These are phyloP conservation scores for Drosophila antonietae DNA, from an alignment of 2,888 invertebrate genomes.

Conservation along the genomic window DNA sequence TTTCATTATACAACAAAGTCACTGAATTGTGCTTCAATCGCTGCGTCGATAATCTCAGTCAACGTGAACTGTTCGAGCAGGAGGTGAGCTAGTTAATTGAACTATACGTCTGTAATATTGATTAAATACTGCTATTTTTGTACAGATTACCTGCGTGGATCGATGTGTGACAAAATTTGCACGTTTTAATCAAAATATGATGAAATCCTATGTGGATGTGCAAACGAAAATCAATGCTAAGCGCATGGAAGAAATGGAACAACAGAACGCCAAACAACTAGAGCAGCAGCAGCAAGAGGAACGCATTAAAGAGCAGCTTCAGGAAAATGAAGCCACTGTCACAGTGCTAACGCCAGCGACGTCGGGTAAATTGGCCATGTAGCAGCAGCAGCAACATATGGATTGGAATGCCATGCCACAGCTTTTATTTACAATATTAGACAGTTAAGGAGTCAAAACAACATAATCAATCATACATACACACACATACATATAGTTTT, in stretches of 20 bases:
- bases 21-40: slow-evolving; percentile 83
- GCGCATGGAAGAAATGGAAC: slow-evolving; percentile 81
- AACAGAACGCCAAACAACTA: slow-evolving; percentile 62
- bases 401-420: slow-evolving; percentile 52
- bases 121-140: background rate
- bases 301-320: slow-evolving; percentile 35
- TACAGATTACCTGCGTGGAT: slow-evolving; percentile 80
- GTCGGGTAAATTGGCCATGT: slow-evolving; percentile 46
- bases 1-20: slow-evolving; percentile 84
- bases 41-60: slow-evolving; percentile 83
- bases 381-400: slow-evolving; percentile 47
- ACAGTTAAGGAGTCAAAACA: slow-evolving; percentile 56
- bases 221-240: slow-evolving; percentile 82
- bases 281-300: slow-evolving; percentile 56
- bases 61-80: slow-evolving; percentile 69
- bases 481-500: slow-evolving; percentile 1
- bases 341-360: slow-evolving; percentile 46
- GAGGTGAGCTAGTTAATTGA: slow-evolving; percentile 66
- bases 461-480: background rate
- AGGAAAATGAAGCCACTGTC: slow-evolving; percentile 28
- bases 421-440: slow-evolving; percentile 53
- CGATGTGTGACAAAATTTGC: slow-evolving; percentile 84
- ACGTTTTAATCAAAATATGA: slow-evolving; percentile 83
- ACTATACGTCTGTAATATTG: background rate
- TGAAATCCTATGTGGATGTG: slow-evolving; percentile 84